Base-by-base conservation (phyloP, 2,113 vertebrate species). In the Baryphthengus martii region DNA sequence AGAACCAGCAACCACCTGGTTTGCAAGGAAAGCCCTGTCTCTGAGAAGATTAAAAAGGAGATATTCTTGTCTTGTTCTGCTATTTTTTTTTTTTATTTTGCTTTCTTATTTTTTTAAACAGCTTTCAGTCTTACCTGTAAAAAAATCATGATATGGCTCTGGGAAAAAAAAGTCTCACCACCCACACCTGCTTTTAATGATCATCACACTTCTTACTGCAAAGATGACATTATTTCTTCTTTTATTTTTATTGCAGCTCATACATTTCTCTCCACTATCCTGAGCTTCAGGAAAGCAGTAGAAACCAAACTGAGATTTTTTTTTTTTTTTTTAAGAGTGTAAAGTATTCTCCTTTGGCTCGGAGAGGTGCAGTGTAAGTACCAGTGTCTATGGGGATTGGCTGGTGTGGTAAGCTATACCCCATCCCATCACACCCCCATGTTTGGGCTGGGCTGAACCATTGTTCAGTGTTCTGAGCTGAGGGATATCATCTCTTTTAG, bases 1-100 rank as follows among this genome's bases (percentile, higher is more conserved):
- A 73, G 73, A 88, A 75, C 65, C 49, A 89, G 56, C 45, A 49
- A 55, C 65, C 67, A 91, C 75, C 55, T 88, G 67, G 42, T 84
- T 89, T 90, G 44, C 47, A 88, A 81, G 68, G 68, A 78, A 94
- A 89, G 17, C 31, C 33, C 84, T 68, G 56, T 79, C 49, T 89
- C 49, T 3, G 17, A 85, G 61, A 85, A 73, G 52, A 88, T 65
- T 71, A 71, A 79, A 90, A 92, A 58, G n/a, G 72, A 89, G 55
- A 47, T 84, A 75, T n/a, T 86, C 20, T 28, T 90, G 13, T 71
- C 29, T 59, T 66, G 25, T 63, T 80, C 25, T 70, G 10, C 9
- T 33, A 1, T 39, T 19, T 25, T 49, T 50, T 47, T 26, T 21
- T n/a, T 17, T 7, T 15, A 4, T 37, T 24, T 50, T 8, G 23